phyloP scores from a whole-genome alignment of 1,140 invertebrate genomes.

The Eciton burchellii region DNA sequence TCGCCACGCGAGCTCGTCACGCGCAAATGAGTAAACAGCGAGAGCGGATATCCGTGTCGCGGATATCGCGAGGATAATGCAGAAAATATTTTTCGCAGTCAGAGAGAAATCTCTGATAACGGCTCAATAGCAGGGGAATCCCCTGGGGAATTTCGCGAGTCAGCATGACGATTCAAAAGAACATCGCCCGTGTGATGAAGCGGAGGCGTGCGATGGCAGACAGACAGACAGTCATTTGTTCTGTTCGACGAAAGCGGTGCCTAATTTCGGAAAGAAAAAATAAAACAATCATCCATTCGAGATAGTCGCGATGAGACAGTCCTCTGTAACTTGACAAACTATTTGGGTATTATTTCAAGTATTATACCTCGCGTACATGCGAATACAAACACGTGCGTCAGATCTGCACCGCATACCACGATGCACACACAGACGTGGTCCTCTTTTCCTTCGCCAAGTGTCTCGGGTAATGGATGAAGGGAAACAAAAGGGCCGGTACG shows the following conservation, averaged over 20 bases:
- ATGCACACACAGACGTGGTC: not conserved
- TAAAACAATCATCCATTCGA: too few species aligned
- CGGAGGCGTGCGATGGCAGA: too few species aligned
- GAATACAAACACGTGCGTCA: not conserved
- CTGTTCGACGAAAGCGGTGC: too few species aligned
- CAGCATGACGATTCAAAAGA: too few species aligned
- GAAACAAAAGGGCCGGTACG: conserved; percentile 40
- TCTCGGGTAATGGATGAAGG: conserved; percentile 35
- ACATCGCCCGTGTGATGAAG: too few species aligned
- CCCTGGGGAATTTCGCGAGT: too few species aligned
- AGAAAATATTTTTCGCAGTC: conserved; percentile 1
- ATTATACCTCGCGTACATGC: conserved; percentile 25
- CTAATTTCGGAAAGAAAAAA: too few species aligned
- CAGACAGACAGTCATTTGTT: too few species aligned
- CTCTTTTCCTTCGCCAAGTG: conserved; percentile 26
- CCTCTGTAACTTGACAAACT: not conserved
- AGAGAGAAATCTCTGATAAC: not conserved
- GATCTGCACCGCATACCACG: not conserved
- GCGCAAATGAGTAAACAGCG: conserved; percentile 69
- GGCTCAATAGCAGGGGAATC: too few species aligned
- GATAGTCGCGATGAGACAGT: too few species aligned
- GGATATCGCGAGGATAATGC: conserved; percentile 20
- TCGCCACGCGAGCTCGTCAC: conserved; percentile 67
- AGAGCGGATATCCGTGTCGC: conserved; percentile 36
- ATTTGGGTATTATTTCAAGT: not conserved